phyloP scores from a whole-genome alignment of 2,888 invertebrate genomes.

The Troilus luridus region DNA sequence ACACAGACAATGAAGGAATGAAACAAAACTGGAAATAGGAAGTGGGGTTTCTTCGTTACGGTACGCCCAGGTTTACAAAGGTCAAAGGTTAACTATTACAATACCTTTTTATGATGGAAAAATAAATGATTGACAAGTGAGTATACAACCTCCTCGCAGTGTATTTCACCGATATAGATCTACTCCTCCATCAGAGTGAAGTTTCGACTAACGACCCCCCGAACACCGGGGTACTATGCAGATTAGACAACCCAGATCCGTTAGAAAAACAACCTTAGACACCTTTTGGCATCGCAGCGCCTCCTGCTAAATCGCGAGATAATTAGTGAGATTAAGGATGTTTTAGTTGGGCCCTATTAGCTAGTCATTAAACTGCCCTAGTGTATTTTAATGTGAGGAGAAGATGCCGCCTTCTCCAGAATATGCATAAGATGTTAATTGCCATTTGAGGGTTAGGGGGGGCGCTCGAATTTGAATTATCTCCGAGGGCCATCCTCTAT shows the following conservation, averaged over 20 bases:
- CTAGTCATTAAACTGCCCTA: neutral
- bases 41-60: no score
- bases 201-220: neutral
- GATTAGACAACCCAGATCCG: neutral
- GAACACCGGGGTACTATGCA: neutral
- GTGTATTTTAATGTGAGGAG: neutral
- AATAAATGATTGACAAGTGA: no score
- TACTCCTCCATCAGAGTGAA: neutral
- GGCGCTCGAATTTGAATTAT: neutral
- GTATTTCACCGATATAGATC: neutral
- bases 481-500: neutral
- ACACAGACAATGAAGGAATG: no score
- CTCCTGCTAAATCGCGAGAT: neutral
- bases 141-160: neutral
- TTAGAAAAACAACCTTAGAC: neutral
- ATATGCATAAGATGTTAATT: slow-evolving; percentile 25
- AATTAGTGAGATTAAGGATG: neutral
- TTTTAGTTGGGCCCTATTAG: neutral
- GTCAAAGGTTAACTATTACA: no score
- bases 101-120: no score
- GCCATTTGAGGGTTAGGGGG: neutral
- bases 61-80: no score
- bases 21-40: no score
- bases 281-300: neutral
- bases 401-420: neutral